Conservation (phyloP, 2,113 vertebrate genomes). For the Zootoca vivipara region DNA sequence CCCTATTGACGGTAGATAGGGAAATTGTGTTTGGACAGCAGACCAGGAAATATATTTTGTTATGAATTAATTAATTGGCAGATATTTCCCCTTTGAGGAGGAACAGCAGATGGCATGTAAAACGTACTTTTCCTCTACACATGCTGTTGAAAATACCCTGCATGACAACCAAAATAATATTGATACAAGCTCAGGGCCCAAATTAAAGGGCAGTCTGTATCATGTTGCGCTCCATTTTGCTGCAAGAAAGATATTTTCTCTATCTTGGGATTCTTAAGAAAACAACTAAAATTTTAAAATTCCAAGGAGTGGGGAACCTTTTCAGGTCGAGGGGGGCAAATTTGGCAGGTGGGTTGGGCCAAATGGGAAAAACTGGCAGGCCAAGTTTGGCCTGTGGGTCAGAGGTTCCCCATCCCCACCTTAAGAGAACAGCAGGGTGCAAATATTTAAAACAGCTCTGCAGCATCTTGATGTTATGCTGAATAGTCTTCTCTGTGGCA, state of each 20-base stretch:
- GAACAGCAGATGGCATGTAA: slow-evolving; percentile 76
- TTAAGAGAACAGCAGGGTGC: background rate
- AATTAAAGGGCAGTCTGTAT: slow-evolving; percentile 52
- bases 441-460: accelerated
- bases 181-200: slow-evolving; percentile 67
- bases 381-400: too few species aligned
- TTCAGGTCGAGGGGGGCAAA: too few species aligned
- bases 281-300: background rate
- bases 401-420: background rate
- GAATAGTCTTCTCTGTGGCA: background rate
- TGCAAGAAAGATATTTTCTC: slow-evolving; percentile 21
- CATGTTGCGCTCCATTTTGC: background rate
- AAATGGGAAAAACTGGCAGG: too few species aligned
- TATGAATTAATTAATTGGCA: slow-evolving; percentile 82
- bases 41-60: slow-evolving; percentile 87
- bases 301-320: background rate
- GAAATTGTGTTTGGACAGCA: slow-evolving; percentile 61
- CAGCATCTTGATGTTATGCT: background rate
- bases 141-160: slow-evolving; percentile 47
- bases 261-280: slow-evolving; percentile 38
- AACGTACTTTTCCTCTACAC: slow-evolving; percentile 64
- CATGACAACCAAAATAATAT: slow-evolving; percentile 66
- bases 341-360: too few species aligned
- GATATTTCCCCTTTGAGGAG: slow-evolving; percentile 68
- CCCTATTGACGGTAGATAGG: slow-evolving; percentile 91